Evolutionary conservation across 2,888 invertebrate genomes (phyloP).

Genomic region (Drosophila nigritarsus): DNA sequence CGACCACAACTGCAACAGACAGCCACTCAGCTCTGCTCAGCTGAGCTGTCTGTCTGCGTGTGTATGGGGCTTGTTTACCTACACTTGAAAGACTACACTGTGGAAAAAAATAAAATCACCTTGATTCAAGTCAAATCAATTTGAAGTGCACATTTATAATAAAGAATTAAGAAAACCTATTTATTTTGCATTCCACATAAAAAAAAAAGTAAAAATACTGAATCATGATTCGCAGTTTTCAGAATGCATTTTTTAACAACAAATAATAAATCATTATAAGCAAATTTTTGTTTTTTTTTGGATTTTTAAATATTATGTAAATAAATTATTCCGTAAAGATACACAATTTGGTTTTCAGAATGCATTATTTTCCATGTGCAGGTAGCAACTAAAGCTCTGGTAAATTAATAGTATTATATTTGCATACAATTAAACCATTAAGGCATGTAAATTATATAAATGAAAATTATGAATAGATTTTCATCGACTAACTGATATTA

Average conservation of each 20-base stretch:
- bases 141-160: background rate
- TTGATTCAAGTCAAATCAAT: background rate
- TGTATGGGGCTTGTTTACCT: background rate
- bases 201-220: too few species aligned
- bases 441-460: background rate
- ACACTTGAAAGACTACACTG: background rate
- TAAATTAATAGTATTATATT: background rate
- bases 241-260: background rate
- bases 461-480: background rate
- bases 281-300: background rate
- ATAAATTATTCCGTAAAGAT: background rate
- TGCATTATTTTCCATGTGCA: too few species aligned
- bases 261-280: background rate
- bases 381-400: background rate
- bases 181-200: background rate
- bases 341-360: background rate
- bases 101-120: background rate
- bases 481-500: background rate
- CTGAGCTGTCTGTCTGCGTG: background rate
- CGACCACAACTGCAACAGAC: constrained; percentile 7
- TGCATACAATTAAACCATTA: background rate
- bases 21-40: constrained; percentile 10
- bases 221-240: background rate
- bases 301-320: background rate
- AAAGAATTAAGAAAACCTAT: background rate